These are phyloP conservation scores for Hyposoter dolosus DNA, from an alignment of 2,888 invertebrate species.

Conservation along the genomic window DNA sequence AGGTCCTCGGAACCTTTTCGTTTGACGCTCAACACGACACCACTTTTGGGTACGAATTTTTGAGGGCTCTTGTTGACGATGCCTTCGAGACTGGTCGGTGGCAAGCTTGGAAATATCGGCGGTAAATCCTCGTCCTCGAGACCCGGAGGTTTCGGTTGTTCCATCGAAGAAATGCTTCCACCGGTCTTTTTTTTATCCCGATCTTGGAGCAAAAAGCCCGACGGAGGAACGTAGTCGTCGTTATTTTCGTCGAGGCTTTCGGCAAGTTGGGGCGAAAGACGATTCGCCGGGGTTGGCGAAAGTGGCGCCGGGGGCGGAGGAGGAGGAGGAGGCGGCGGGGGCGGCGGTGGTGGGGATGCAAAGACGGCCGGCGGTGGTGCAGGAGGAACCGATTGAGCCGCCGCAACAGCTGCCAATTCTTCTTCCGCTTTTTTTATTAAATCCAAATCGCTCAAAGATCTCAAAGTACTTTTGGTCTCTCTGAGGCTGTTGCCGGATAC, in stretches of 20 bases:
- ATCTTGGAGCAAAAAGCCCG: slow-evolving; percentile 2
- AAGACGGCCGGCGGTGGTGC: slow-evolving; percentile 52
- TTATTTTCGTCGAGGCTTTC: background rate
- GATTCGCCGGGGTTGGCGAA: slow-evolving; percentile 26
- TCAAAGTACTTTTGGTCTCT: slow-evolving; percentile 84
- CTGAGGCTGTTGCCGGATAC: slow-evolving; percentile 51
- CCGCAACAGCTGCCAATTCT: slow-evolving; percentile 85
- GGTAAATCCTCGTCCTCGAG: slow-evolving; percentile 81
- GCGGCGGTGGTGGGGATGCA: slow-evolving; percentile 56
- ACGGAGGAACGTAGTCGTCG: background rate
- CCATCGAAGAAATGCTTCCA: slow-evolving; percentile 62
- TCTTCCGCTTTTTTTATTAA: slow-evolving; percentile 87
- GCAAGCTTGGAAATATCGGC: slow-evolving; percentile 69
- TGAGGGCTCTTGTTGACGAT: slow-evolving; percentile 17
- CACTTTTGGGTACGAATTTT: slow-evolving; percentile 78
- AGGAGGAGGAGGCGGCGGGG: slow-evolving; percentile 22
- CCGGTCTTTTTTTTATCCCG: slow-evolving; percentile 22
- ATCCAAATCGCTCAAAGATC: slow-evolving; percentile 86
- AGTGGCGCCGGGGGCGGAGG: slow-evolving; percentile 16
- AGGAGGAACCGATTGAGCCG: slow-evolving; percentile 60
- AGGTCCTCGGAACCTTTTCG: slow-evolving; percentile 77
- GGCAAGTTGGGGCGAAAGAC: background rate
- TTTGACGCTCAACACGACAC: slow-evolving; percentile 79
- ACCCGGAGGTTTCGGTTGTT: slow-evolving; percentile 82
- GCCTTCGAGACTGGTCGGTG: slow-evolving; percentile 38